Conservation (phyloP, 2,888 invertebrate genomes). For the Theodoxus fluviatilis region DNA sequence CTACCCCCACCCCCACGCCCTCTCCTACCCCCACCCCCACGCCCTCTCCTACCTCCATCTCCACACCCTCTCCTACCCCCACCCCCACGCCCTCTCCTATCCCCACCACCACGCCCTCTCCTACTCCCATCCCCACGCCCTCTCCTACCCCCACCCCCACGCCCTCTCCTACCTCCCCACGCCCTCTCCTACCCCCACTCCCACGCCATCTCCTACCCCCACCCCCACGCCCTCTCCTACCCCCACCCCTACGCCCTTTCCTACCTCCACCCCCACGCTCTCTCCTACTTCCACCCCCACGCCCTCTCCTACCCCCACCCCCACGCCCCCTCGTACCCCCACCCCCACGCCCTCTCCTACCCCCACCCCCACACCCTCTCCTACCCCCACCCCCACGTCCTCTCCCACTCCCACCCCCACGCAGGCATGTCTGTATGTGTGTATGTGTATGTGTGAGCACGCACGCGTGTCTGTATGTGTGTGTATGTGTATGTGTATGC, state of each 20-base stretch:
- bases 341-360: not conserved
- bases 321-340: not conserved
- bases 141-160: too few relatives aligned
- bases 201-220: not conserved
- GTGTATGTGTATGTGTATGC: not conserved
- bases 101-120: too few relatives aligned
- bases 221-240: not conserved
- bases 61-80: too few relatives aligned
- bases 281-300: not conserved
- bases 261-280: not conserved
- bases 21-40: too few relatives aligned
- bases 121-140: too few relatives aligned
- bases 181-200: too few relatives aligned
- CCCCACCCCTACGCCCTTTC: not conserved
- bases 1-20: too few relatives aligned
- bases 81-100: too few relatives aligned
- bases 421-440: not conserved
- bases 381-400: not conserved
- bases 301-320: too few relatives aligned
- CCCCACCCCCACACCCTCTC: not conserved
- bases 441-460: conserved; percentile 2
- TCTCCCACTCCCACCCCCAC: not conserved
- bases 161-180: not conserved
- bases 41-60: too few relatives aligned
- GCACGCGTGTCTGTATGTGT: conserved; percentile 1